phyloP scores from a whole-genome alignment of 2,113 vertebrate genomes.

The Bos taurus region ARS-UCD2.0 NC_037340.1:61347001-61347500 shows the following conservation, averaged over 20 bases:
- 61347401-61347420: neutral
- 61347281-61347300: too few species aligned
- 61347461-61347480: neutral
- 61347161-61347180: neutral
- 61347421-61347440: neutral
- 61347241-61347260: neutral
- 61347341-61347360: neutral
- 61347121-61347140: neutral
- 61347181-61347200: neutral
- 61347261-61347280: neutral
- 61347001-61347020: neutral
- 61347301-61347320: too few species aligned
- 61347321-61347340: too few species aligned
- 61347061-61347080: neutral
- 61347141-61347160: neutral
- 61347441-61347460: neutral
- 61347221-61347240: neutral
- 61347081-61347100: neutral
- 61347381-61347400: neutral
- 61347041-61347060: neutral
- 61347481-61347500: neutral
- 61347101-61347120: neutral
- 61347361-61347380: neutral
- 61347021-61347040: neutral
- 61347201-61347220: neutral